Evolutionary conservation across 1,140 invertebrate species (phyloP).

Genomic region (Leptonema lineaticorne): DNA sequence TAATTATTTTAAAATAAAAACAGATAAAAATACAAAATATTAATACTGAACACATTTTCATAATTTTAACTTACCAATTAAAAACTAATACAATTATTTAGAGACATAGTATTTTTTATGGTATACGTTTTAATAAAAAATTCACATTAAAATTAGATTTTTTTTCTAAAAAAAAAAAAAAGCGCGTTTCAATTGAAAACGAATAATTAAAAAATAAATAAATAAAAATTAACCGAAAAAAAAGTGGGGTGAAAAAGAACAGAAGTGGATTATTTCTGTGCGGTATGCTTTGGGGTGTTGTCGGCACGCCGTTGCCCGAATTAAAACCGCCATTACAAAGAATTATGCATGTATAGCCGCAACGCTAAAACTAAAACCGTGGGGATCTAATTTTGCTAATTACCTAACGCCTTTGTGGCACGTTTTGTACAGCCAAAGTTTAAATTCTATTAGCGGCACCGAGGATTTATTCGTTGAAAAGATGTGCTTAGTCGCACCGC

Average conservation of each 20-base stretch:
- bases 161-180: no score
- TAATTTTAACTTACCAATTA: no score
- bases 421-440: constrained; percentile 41
- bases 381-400: constrained; percentile 42
- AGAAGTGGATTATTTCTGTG: constrained; percentile 19
- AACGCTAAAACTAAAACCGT: constrained; percentile 38
- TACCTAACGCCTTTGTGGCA: constrained; percentile 43
- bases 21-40: no score
- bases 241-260: background rate
- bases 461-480: constrained; percentile 42
- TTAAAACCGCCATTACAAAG: constrained; percentile 34
- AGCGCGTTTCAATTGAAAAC: no score
- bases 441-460: constrained; percentile 40
- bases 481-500: constrained; percentile 38
- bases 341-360: constrained; percentile 36
- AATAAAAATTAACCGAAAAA: no score
- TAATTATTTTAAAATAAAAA: no score
- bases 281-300: constrained; percentile 10
- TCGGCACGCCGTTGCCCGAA: constrained; percentile 23
- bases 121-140: no score
- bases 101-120: no score
- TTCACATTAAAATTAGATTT: no score
- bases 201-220: no score
- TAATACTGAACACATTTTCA: no score
- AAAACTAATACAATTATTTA: no score